phyloP scores from a whole-genome alignment of 1,140 invertebrate species.

The Panagrolaimus sp. region DNA sequence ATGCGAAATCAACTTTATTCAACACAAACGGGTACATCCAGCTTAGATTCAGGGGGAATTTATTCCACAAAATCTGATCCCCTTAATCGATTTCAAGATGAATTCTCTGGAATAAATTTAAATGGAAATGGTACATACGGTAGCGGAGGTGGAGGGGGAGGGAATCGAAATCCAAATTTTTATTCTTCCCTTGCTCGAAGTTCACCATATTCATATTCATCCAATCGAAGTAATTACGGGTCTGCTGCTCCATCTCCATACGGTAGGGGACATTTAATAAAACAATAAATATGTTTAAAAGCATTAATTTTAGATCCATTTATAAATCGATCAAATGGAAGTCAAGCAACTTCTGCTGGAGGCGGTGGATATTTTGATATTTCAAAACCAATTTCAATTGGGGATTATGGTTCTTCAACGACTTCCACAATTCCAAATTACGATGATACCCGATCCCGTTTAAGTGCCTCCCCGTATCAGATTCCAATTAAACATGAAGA shows the following conservation, averaged over 20 bases:
- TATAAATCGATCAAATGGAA: too few species aligned
- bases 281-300: too few species aligned
- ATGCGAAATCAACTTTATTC: not conserved
- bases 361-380: too few species aligned
- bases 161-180: not conserved
- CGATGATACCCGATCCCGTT: not conserved
- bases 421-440: not conserved
- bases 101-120: not conserved
- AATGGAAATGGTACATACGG: not conserved
- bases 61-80: too few species aligned
- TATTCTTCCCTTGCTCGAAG: not conserved
- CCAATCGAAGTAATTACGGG: not conserved
- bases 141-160: too few species aligned
- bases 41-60: too few species aligned
- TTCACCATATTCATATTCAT: not conserved
- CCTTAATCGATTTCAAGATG: not conserved
- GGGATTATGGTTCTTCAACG: not conserved
- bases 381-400: too few species aligned
- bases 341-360: too few species aligned
- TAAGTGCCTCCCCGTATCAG: conserved; percentile 1
- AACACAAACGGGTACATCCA: not conserved
- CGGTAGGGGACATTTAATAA: too few species aligned
- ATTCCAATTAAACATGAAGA: not conserved
- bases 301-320: too few species aligned
- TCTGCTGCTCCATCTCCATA: not conserved